Evolutionary conservation across 2,888 invertebrate genomes (phyloP), one percentile per base, ranked within the genome.

Genomic region (Caenorhabditis sinica): DNA sequence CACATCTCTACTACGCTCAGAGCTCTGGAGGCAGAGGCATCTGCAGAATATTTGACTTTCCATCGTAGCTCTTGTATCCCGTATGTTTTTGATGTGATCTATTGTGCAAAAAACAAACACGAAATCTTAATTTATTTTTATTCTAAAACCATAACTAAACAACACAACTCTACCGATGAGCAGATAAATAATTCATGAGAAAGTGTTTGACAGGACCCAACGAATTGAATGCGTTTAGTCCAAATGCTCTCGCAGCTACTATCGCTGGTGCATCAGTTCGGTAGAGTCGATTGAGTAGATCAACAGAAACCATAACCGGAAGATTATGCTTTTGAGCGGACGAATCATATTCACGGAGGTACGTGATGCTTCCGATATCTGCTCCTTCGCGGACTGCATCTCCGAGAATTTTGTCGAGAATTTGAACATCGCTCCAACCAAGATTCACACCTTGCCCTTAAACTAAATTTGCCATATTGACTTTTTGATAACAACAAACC

Each of bases 401-500:
- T 0, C 95, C 95, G 20, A 99, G 93, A 17, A 95, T 93, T 65
- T 95, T 94, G 0, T 95, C 95, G n/a, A 99, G 94, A 87, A 95
- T 95, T 40, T 94, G 94, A 0, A 97, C 95, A 94, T 99, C 99
- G 9, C 97, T 96, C 93, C 98, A 97, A 1, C 99, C 99, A 60
- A 99, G 94, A 94, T 99, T 99, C 0, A 98, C 97, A 9, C 99
- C 99, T 94, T 98, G 98, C 0, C 98, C 98, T 69, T 36, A 25
- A 49, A 51, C 36, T 4, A 4, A 53, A 51, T 3, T 0, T 23
- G 8, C n/a, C 8, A 25, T 9, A 53, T n/a, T 9, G 9, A 3
- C n/a, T n/a, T n/a, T n/a, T n/a, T n/a, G n/a, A n/a, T n/a, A n/a
- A n/a, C n/a, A 23, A 23, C 49, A 20, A 20, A 49, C 85, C 87